Conservation (phyloP, 2,888 invertebrate species). For the Tortricodes alternella region DNA sequence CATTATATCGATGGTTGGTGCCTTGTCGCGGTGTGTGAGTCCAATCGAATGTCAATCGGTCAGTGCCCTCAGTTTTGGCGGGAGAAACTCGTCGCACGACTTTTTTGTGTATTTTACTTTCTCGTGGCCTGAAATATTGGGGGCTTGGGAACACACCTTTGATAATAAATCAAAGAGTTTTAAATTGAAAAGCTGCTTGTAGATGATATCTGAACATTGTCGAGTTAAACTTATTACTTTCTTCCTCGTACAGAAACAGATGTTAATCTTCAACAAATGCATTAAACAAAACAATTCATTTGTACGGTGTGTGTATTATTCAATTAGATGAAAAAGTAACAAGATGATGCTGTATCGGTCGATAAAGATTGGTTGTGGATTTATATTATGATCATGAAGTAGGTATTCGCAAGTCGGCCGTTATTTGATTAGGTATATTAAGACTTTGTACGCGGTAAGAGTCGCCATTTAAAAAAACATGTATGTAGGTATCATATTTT, state of each 20-base stretch:
- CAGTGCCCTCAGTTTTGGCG: conserved; percentile 77
- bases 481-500: too few relatives aligned
- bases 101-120: conserved; percentile 81
- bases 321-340: too few relatives aligned
- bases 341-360: too few relatives aligned
- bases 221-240: conserved; percentile 22
- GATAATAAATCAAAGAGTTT: conserved; percentile 42
- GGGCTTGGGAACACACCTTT: conserved; percentile 30
- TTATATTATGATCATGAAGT: too few relatives aligned
- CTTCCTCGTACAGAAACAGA: neutral
- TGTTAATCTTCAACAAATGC: neutral
- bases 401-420: too few relatives aligned
- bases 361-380: too few relatives aligned
- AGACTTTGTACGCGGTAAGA: too few relatives aligned
- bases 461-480: too few relatives aligned
- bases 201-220: conserved; percentile 30
- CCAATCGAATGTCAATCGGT: conserved; percentile 77
- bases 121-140: conserved; percentile 46
- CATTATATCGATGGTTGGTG: conserved; percentile 41
- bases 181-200: conserved; percentile 37
- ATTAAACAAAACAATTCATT: too few relatives aligned
- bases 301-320: too few relatives aligned
- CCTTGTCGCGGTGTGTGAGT: conserved; percentile 37
- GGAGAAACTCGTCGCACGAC: conserved; percentile 74
- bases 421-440: too few relatives aligned